A percentile compares a stretch with the other conserved stretches of the same genome.
Evolutionary conservation across 2,888 invertebrate genomes (phyloP).

Genomic region (Watsonalla binaria): DNA sequence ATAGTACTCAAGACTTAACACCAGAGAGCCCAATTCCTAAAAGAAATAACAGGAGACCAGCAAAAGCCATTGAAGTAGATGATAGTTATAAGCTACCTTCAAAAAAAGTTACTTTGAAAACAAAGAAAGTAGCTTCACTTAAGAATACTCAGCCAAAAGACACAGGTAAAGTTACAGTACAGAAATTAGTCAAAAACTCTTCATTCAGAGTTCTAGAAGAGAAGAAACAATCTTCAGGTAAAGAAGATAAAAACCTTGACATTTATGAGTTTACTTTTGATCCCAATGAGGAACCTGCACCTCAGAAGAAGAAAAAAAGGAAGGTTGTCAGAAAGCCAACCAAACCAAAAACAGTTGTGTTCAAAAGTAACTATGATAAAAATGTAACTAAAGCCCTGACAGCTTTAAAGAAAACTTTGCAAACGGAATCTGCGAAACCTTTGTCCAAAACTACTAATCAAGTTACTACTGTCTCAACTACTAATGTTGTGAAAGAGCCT

Average conservation of each 20-base stretch:
- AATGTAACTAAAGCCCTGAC: constrained; percentile 57
- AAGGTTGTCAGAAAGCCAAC: constrained; percentile 36
- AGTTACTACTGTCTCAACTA: constrained; percentile 5
- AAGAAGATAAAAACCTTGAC: constrained; percentile 43
- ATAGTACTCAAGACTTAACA: not conserved
- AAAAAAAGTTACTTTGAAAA: not conserved
- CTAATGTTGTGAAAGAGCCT: not conserved
- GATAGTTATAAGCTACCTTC: not conserved
- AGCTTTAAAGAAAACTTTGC: constrained; percentile 45
- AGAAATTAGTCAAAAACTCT: constrained; percentile 30
- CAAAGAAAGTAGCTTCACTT: not conserved
- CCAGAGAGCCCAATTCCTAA: not conserved
- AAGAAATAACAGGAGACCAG: not conserved
- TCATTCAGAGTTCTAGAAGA: constrained; percentile 52
- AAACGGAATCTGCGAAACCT: constrained; percentile 13
- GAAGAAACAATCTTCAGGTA: constrained; percentile 27
- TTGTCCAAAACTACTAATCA: constrained; percentile 9
- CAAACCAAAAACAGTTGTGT: constrained; percentile 41
- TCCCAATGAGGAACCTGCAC: constrained; percentile 63
- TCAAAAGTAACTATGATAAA: constrained; percentile 55
- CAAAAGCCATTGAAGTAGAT: not conserved
- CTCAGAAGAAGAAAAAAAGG: constrained; percentile 61
- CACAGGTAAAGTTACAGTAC: constrained; percentile 6
- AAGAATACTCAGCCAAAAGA: constrained; percentile 4
- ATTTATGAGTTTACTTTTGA: constrained; percentile 73